phyloP scores from a whole-genome alignment of 2,113 vertebrate species.

The Amphiprion ocellaris region DNA sequence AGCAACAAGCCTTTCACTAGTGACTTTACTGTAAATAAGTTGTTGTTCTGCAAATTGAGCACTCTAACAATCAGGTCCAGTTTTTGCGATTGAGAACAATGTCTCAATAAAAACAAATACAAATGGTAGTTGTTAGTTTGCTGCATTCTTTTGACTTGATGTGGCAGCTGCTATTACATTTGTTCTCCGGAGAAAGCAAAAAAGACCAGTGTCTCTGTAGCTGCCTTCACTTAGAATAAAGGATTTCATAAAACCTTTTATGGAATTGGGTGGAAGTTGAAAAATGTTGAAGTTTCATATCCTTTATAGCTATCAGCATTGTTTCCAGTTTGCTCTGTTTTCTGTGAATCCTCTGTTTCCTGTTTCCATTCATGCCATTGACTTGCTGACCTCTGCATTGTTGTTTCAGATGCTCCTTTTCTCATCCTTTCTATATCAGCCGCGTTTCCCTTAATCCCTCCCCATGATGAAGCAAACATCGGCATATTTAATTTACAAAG shows the following conservation, averaged over 20 bases:
- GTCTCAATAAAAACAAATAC: slow-evolving; percentile 71
- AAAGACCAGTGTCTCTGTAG: not conserved
- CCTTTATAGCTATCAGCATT: too few species aligned
- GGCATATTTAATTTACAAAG: not conserved
- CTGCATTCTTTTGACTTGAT: not conserved
- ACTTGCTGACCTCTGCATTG: slow-evolving; percentile 8
- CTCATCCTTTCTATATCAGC: too few species aligned
- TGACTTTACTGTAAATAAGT: slow-evolving; percentile 75
- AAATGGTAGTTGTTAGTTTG: slow-evolving; percentile 1
- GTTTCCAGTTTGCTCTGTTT: too few species aligned
- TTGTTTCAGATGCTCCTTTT: slow-evolving; percentile 6
- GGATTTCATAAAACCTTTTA: too few species aligned
- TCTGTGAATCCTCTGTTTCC: slow-evolving; percentile 16
- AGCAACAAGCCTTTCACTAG: slow-evolving; percentile 67
- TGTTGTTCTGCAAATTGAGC: slow-evolving; percentile 63
- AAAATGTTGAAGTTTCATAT: too few species aligned
- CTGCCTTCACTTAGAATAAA: too few species aligned
- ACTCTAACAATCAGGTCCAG: slow-evolving; percentile 69
- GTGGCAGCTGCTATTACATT: not conserved
- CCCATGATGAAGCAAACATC: too few species aligned
- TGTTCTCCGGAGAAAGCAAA: not conserved
- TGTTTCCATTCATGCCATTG: slow-evolving; percentile 3
- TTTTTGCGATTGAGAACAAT: slow-evolving; percentile 71
- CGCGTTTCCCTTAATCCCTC: too few species aligned
- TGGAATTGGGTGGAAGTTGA: too few species aligned